These are phyloP conservation scores for Scaptomyza polygonia DNA, from an alignment of 2,888 invertebrate species.

Conservation along the genomic window DNA sequence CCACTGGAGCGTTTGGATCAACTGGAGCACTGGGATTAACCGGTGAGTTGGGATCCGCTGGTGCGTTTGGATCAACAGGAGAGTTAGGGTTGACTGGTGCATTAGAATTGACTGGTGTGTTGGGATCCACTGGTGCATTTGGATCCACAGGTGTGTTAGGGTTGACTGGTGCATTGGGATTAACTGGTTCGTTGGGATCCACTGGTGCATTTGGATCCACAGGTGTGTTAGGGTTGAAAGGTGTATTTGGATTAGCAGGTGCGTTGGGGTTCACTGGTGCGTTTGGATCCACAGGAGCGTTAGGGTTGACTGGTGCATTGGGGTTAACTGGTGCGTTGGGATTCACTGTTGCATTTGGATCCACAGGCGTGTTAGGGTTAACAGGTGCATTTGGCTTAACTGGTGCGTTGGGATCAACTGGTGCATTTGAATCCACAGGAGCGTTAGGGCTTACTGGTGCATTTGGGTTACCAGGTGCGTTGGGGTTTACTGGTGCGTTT, in stretches of 20 bases:
- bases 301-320: conserved; percentile 13
- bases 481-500: too few relatives aligned
- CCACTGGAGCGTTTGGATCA: conserved; percentile 2
- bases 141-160: conserved; percentile 28
- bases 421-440: conserved; percentile 6
- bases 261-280: conserved; percentile 30
- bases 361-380: neutral
- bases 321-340: conserved; percentile 15
- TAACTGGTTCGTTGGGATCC: conserved; percentile 13
- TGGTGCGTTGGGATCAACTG: conserved; percentile 17
- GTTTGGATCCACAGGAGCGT: too few relatives aligned
- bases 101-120: neutral
- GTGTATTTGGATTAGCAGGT: conserved; percentile 21
- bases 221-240: conserved; percentile 14
- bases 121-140: conserved; percentile 2
- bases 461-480: conserved; percentile 10
- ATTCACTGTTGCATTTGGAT: neutral
- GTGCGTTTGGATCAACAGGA: conserved; percentile 23
- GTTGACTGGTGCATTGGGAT: conserved; percentile 10
- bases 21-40: conserved; percentile 20
- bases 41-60: conserved; percentile 25
- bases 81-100: too few relatives aligned
- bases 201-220: conserved; percentile 23
- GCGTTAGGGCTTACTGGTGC: conserved; percentile 11
- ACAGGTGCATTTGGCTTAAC: conserved; percentile 15